Percentiles rank a stretch among this genome's conserved stretches.
phyloP scores from a whole-genome alignment of 2,888 invertebrate species.

The Tinea pellionella region DNA sequence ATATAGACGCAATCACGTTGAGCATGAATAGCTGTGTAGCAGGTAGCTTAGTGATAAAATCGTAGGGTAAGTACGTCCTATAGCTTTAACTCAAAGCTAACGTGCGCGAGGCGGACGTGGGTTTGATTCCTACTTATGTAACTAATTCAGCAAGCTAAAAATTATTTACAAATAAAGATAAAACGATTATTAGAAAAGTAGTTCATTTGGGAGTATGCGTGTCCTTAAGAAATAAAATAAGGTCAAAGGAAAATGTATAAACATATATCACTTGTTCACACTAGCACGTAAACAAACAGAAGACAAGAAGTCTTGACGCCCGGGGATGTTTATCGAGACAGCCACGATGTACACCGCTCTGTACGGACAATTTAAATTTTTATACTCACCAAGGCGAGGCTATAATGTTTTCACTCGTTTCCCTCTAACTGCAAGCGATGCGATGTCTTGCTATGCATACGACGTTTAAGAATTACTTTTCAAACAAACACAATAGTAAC shows the following conservation, averaged over 20 bases:
- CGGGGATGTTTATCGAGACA: constrained; percentile 51
- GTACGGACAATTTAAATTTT: constrained; percentile 10
- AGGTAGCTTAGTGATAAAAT: too few species aligned
- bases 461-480: not conserved
- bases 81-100: too few species aligned
- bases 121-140: too few species aligned
- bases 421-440: not conserved
- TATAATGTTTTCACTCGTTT: constrained; percentile 1
- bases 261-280: constrained; percentile 11
- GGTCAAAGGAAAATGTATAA: not conserved
- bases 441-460: not conserved
- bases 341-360: constrained; percentile 23
- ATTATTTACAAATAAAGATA: too few species aligned
- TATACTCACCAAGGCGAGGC: not conserved
- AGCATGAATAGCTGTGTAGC: too few species aligned
- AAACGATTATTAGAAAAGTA: too few species aligned
- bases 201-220: not conserved
- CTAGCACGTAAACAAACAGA: constrained; percentile 37
- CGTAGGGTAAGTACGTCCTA: too few species aligned
- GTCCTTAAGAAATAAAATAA: constrained; percentile 10
- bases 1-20: too few species aligned
- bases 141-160: too few species aligned
- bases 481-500: too few species aligned
- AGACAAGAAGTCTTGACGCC: constrained; percentile 30
- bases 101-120: too few species aligned